Evolutionary conservation across 2,113 vertebrate genomes (phyloP).

Genomic region (Ctenomys sociabilis): DNA sequence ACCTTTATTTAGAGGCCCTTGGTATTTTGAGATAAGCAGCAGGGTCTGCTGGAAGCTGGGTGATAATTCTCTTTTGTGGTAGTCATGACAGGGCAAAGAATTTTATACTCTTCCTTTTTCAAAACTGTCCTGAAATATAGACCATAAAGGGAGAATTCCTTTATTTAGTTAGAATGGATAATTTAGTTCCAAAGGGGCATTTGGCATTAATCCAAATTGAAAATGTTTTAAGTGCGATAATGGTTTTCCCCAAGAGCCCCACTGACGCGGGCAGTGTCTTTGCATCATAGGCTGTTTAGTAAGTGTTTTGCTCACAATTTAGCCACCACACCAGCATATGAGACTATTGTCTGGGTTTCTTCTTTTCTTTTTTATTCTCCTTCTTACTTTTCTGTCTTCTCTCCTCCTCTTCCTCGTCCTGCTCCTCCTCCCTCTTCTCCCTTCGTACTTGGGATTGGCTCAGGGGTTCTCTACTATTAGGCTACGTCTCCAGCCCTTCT

Average conservation of each 20-base stretch:
- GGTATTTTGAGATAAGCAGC: slow-evolving; percentile 56
- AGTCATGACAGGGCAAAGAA: slow-evolving; percentile 42
- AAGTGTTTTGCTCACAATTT: background rate
- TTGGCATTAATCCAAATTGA: background rate
- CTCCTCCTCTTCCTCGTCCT: background rate
- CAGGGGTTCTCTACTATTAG: background rate
- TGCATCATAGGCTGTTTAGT: background rate
- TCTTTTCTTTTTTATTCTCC: background rate
- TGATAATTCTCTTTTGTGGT: slow-evolving; percentile 59
- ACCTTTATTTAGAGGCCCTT: slow-evolving; percentile 45
- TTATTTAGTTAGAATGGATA: background rate
- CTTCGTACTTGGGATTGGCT: background rate
- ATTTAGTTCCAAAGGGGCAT: background rate
- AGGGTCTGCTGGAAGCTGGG: slow-evolving; percentile 53
- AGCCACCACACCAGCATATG: background rate
- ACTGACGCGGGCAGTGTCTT: background rate
- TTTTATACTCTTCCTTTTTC: background rate
- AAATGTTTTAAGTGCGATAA: background rate
- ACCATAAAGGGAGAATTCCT: slow-evolving; percentile 26
- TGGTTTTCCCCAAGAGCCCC: background rate
- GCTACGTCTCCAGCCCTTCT: background rate
- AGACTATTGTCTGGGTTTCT: background rate
- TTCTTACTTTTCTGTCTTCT: background rate
- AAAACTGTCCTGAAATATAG: background rate
- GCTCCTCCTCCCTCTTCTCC: background rate